These are phyloP conservation scores for Phenganax subtilis DNA, from an alignment of 92 coral and sea anemone genomes.

Conservation along the genomic window DNA sequence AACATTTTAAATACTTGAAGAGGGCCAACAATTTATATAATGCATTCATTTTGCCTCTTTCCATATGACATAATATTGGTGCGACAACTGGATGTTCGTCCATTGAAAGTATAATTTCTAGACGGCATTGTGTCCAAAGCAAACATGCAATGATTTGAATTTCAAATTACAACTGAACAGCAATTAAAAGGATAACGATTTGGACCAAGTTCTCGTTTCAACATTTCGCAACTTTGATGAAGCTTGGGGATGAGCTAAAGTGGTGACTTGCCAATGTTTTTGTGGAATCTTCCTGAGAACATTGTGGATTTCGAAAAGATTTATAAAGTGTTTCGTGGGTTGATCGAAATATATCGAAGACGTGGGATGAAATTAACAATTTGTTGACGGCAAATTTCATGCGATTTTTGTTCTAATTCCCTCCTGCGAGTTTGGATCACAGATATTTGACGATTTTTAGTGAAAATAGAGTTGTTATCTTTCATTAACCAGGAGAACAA, in stretches of 20 bases:
- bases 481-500: background rate
- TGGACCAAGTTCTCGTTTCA: background rate
- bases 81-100: background rate
- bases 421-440: background rate
- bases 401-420: background rate
- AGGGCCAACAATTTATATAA: too few relatives aligned
- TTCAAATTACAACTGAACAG: slow-evolving; percentile 4
- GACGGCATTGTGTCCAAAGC: slow-evolving; percentile 2
- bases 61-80: background rate
- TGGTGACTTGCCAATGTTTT: background rate
- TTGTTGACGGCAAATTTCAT: background rate
- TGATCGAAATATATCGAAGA: background rate
- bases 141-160: slow-evolving; percentile 7
- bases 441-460: background rate
- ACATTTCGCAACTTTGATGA: background rate
- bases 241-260: too few relatives aligned
- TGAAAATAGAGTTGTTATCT: background rate
- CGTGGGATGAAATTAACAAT: slow-evolving; percentile 16
- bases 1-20: background rate
- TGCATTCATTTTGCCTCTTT: background rate
- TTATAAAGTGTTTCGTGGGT: background rate
- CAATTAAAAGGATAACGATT: background rate
- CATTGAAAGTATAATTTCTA: background rate
- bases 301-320: background rate
- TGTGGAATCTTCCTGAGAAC: background rate